These are phyloP conservation scores for Polylopha cassiicola DNA, from an alignment of 2,888 invertebrate genomes.

Conservation along the genomic window DNA sequence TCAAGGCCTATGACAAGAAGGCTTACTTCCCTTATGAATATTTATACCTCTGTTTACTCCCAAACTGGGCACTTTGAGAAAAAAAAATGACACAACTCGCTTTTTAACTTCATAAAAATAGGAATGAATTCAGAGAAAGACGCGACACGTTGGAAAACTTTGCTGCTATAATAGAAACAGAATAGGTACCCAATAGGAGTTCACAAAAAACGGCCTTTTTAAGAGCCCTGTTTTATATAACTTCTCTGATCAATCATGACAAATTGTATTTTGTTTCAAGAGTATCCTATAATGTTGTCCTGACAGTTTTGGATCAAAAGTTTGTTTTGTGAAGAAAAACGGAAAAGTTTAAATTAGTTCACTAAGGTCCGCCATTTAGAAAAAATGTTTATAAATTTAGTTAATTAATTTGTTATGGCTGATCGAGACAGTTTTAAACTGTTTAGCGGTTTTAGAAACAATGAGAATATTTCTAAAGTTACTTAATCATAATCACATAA, in stretches of 20 bases:
- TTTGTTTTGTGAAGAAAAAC: slow-evolving; percentile 50
- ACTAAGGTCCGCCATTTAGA: slow-evolving; percentile 32
- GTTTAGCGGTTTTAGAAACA: too few species aligned
- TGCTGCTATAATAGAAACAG: too few species aligned
- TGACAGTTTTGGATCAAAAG: slow-evolving; percentile 56
- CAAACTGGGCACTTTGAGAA: slow-evolving; percentile 40
- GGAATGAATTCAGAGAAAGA: slow-evolving; percentile 10
- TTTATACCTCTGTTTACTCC: slow-evolving; percentile 61
- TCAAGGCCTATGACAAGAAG: slow-evolving; percentile 69
- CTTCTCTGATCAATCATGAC: slow-evolving; percentile 73
- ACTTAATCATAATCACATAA: too few species aligned
- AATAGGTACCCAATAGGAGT: slow-evolving; percentile 11
- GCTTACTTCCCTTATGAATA: slow-evolving; percentile 69
- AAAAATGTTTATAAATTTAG: slow-evolving; percentile 3
- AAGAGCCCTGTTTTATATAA: slow-evolving; percentile 51
- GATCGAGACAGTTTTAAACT: too few species aligned
- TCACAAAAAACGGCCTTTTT: slow-evolving; percentile 49
- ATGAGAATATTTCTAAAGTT: too few species aligned
- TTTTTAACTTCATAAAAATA: slow-evolving; percentile 29
- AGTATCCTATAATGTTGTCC: slow-evolving; percentile 56
- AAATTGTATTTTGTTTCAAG: slow-evolving; percentile 69
- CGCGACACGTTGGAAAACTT: too few species aligned
- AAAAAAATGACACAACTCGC: slow-evolving; percentile 41
- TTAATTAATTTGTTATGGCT: slow-evolving; percentile 2
- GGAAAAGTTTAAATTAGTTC: slow-evolving; percentile 52